Conservation (phyloP, 2,797 vertebrate species). For the Vultur gryphus region DNA sequence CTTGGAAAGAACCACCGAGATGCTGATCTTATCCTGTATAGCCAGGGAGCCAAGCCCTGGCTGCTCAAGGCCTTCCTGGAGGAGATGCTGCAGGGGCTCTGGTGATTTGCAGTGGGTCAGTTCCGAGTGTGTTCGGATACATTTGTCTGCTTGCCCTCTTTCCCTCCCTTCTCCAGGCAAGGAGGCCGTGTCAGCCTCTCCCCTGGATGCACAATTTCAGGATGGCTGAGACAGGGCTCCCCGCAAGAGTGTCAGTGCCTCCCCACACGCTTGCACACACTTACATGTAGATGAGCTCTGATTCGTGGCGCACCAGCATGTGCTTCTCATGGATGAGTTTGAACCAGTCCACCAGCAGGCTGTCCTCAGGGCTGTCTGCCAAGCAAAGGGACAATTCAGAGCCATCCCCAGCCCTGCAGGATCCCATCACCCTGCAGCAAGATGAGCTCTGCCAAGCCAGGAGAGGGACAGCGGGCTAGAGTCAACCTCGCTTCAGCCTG, state of each 20-base stretch:
- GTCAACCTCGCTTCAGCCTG: background rate
- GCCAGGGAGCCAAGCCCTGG: background rate
- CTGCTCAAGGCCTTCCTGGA: background rate
- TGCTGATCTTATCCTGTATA: background rate
- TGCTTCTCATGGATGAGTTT: slow-evolving; percentile 87
- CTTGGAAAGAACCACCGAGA: background rate
- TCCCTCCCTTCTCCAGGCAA: background rate
- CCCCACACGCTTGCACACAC: slow-evolving; percentile 67
- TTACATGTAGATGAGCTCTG: slow-evolving; percentile 89
- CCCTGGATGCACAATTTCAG: background rate
- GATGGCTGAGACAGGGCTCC: background rate
- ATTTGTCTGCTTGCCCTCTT: background rate
- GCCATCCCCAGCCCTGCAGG: background rate
- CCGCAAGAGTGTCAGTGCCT: background rate
- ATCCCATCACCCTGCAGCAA: background rate
- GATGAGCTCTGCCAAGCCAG: background rate
- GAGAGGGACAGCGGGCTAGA: background rate
- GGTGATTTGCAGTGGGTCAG: background rate
- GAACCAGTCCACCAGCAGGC: slow-evolving; percentile 88
- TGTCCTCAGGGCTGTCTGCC: slow-evolving; percentile 87
- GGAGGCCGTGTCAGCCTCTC: background rate
- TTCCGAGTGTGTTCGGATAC: background rate
- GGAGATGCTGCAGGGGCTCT: background rate
- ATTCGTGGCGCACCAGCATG: slow-evolving; percentile 81
- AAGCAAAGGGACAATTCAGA: background rate